These are phyloP conservation scores for Paradoxurus hermaphroditus DNA, from an alignment of 2,113 vertebrate species.

Conservation along the genomic window DNA sequence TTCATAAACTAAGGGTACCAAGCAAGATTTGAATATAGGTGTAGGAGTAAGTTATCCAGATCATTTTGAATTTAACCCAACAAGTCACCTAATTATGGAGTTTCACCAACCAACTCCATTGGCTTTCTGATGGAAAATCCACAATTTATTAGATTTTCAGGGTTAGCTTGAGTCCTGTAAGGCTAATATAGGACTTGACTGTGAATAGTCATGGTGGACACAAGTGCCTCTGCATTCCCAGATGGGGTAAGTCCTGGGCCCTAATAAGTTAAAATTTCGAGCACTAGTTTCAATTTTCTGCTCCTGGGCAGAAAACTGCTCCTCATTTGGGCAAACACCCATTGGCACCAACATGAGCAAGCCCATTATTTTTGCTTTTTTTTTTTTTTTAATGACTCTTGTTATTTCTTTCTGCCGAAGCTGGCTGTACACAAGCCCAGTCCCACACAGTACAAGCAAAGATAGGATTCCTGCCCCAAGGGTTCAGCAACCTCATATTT, in stretches of 20 bases:
- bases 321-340: constrained; percentile 16
- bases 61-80: neutral
- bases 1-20: neutral
- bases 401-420: constrained; percentile 57
- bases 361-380: constrained; percentile 41
- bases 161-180: neutral
- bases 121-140: neutral
- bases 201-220: neutral
- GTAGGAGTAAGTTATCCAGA: neutral
- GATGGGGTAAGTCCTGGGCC: neutral
- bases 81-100: neutral
- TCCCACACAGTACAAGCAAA: constrained; percentile 60
- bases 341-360: neutral
- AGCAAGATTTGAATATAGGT: constrained; percentile 1
- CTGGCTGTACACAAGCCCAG: constrained; percentile 39
- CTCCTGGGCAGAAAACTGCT: neutral
- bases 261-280: neutral
- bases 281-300: neutral
- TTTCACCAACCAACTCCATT: neutral
- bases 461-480: constrained; percentile 71
- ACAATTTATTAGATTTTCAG: neutral
- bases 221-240: neutral
- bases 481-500: constrained; percentile 65
- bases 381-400: constrained; percentile 19
- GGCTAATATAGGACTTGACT: neutral